These are phyloP conservation scores for Ammospiza nelsoni DNA, from an alignment of 2,113 vertebrate genomes.

Conservation along the genomic window DNA sequence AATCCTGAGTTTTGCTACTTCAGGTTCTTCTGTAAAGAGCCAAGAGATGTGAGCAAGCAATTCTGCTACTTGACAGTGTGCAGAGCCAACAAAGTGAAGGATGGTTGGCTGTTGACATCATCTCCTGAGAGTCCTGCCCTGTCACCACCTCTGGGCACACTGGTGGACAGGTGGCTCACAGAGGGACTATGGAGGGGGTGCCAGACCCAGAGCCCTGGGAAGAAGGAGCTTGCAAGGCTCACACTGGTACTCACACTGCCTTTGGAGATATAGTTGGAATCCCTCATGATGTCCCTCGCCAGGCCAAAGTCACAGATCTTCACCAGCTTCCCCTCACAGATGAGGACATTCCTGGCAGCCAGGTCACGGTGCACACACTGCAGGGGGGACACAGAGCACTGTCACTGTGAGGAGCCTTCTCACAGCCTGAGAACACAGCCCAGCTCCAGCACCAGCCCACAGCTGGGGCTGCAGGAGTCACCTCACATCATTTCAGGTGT, in stretches of 20 bases:
- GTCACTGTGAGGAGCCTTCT: rapidly evolving
- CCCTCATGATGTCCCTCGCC: constrained; percentile 96
- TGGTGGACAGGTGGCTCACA: neutral
- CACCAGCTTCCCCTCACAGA: constrained; percentile 96
- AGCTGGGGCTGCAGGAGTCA: neutral
- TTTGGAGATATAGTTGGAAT: constrained; percentile 99
- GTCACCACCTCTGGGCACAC: neutral
- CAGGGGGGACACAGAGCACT: neutral
- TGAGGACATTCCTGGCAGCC: constrained; percentile 94
- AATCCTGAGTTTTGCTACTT: neutral
- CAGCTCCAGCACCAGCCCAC: neutral
- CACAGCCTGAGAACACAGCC: neutral
- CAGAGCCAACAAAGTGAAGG: neutral
- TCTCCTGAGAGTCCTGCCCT: neutral
- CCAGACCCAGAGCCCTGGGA: neutral
- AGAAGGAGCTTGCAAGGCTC: neutral
- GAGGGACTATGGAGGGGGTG: rapidly evolving
- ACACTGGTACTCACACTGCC: constrained; percentile 87
- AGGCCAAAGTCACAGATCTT: constrained; percentile 99
- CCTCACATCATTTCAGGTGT: neutral
- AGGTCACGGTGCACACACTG: constrained; percentile 98
- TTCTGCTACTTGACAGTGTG: neutral
- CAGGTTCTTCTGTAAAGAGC: neutral
- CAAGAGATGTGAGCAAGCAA: neutral
- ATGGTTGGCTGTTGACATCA: neutral